Percentiles rank a stretch among this genome's conserved stretches.
Conservation (phyloP, 2,888 invertebrate genomes). For the Eucera pruinosa region DNA sequence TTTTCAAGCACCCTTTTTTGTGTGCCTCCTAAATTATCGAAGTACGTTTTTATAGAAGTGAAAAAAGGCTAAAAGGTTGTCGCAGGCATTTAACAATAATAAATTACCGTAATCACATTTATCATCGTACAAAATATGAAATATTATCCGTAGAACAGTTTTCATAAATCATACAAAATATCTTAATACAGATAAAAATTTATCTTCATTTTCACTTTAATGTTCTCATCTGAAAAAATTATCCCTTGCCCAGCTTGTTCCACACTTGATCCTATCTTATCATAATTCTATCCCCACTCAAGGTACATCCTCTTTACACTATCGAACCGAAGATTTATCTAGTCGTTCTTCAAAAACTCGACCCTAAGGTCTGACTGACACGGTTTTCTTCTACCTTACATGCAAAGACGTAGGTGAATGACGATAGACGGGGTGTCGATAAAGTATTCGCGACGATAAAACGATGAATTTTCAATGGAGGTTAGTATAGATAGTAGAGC, state of each 20-base stretch:
- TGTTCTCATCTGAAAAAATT: background rate
- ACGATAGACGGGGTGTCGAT: constrained; percentile 60
- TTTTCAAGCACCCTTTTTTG: too few species aligned
- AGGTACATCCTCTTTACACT: background rate
- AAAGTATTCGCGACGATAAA: constrained; percentile 61
- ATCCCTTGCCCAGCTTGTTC: too few species aligned
- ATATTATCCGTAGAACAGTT: too few species aligned
- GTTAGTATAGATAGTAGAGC: constrained; percentile 30
- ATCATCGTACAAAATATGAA: too few species aligned
- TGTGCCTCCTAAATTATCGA: background rate
- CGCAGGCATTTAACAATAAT: too few species aligned
- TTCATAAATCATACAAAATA: too few species aligned
- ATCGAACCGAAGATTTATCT: constrained; percentile 25
- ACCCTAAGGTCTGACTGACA: constrained; percentile 2
- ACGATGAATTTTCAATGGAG: constrained; percentile 71
- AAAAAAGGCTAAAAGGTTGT: background rate
- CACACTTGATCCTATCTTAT: too few species aligned
- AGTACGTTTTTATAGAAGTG: background rate
- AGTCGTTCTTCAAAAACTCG: constrained; percentile 22
- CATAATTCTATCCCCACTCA: too few species aligned
- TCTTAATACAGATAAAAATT: too few species aligned
- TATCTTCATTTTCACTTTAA: too few species aligned
- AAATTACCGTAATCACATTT: too few species aligned
- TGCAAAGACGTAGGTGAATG: constrained; percentile 38
- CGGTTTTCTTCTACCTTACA: constrained; percentile 15